A percentile compares a stretch with the other conserved stretches of the same genome.
Conservation (phyloP, 2,113 vertebrate species). For the Mixornis gularis region DNA sequence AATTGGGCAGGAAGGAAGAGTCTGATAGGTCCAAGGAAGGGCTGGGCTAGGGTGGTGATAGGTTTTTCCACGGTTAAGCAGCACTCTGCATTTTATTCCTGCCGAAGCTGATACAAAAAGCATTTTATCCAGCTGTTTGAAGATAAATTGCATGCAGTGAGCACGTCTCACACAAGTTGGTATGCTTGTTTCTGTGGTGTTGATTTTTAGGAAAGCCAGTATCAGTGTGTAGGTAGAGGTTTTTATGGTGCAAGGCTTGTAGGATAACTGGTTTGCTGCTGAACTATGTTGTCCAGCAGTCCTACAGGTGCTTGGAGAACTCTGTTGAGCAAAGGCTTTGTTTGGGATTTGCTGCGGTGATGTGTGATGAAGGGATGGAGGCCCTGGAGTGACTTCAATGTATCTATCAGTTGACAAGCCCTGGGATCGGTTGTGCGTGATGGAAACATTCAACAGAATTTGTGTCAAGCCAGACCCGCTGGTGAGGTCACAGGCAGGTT, state of each 20-base stretch:
- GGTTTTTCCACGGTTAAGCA: neutral
- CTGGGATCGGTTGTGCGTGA: rapidly evolving
- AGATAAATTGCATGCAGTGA: rapidly evolving
- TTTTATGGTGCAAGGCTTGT: neutral
- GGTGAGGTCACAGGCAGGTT: rapidly evolving
- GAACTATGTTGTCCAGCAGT: too few species aligned
- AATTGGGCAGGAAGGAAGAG: neutral
- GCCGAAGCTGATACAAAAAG: neutral
- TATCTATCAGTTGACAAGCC: rapidly evolving
- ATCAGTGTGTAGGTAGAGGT: rapidly evolving
- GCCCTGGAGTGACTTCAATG: rapidly evolving
- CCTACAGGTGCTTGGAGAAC: rapidly evolving
- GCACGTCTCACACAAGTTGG: rapidly evolving
- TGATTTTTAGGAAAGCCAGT: rapidly evolving
- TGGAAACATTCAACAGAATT: neutral
- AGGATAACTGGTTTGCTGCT: neutral
- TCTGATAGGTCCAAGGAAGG: neutral
- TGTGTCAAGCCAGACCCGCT: rapidly evolving
- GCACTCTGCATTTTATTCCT: neutral
- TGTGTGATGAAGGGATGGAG: neutral
- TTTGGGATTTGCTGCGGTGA: rapidly evolving
- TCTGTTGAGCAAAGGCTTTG: neutral
- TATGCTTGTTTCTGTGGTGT: neutral
- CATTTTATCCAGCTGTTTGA: neutral
- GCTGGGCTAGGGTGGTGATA: neutral